phyloP scores from a whole-genome alignment of 2,113 vertebrate genomes.

The Speoplatyrhinus poulsoni region DNA sequence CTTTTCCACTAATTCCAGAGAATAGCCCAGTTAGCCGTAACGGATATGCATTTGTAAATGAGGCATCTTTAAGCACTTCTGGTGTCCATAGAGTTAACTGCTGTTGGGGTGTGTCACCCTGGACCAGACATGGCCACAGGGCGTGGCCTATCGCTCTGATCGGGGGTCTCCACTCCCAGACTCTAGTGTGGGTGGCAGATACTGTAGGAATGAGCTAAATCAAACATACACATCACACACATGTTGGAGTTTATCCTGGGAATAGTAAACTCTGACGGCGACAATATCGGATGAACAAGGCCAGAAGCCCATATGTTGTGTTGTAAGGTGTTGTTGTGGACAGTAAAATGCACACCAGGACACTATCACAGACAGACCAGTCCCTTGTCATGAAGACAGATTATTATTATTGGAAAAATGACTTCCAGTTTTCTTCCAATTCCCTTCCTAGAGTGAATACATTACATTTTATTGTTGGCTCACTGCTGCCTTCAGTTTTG shows the following conservation, averaged over 20 bases:
- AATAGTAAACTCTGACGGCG: not conserved
- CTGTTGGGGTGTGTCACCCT: constrained; percentile 23
- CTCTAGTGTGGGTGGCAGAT: constrained; percentile 20
- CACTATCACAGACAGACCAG: constrained; percentile 1
- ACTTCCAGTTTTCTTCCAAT: not conserved
- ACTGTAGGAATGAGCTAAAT: constrained; percentile 19
- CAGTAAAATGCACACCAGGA: not conserved
- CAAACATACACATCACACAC: constrained; percentile 11
- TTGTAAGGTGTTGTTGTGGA: no score
- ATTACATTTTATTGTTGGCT: not conserved
- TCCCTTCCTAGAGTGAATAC: not conserved
- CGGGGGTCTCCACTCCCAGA: not conserved
- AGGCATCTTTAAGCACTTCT: constrained; percentile 26
- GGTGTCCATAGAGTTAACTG: constrained; percentile 33
- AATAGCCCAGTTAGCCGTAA: constrained; percentile 25
- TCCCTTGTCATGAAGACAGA: constrained; percentile 16
- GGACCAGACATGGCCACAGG: constrained; percentile 21
- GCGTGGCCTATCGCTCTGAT: not conserved
- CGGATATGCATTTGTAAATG: constrained; percentile 25
- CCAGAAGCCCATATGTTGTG: constrained; percentile 6
- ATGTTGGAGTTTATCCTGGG: constrained; percentile 5
- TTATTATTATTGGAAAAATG: constrained; percentile 5
- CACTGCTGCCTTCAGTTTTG: constrained; percentile 6
- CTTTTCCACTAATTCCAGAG: constrained; percentile 27
- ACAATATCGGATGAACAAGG: constrained; percentile 17